phyloP scores from a whole-genome alignment of 1,140 invertebrate genomes.

The Neotoxoptera formosana region DNA sequence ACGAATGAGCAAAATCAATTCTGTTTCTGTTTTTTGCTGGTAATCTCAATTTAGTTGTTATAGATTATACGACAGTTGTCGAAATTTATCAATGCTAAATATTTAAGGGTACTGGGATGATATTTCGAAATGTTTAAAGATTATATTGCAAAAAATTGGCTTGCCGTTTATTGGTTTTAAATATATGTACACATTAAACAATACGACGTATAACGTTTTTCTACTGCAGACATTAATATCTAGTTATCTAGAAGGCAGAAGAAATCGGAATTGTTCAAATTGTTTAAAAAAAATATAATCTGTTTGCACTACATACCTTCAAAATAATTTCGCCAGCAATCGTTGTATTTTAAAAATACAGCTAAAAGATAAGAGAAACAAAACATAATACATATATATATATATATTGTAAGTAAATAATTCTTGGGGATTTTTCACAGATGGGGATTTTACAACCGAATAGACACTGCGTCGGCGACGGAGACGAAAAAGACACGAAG shows the following conservation, averaged over 20 bases:
- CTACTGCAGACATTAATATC: neutral
- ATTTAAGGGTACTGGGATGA: too few relatives aligned
- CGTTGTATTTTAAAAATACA: neutral
- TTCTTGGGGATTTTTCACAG: neutral
- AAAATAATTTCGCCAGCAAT: neutral
- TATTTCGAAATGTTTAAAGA: too few relatives aligned
- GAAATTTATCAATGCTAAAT: too few relatives aligned
- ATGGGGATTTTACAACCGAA: slow-evolving; percentile 58
- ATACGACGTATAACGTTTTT: neutral
- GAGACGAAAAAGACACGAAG: slow-evolving; percentile 59
- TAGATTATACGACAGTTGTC: too few relatives aligned
- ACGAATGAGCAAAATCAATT: neutral
- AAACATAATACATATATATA: neutral
- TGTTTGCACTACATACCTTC: neutral
- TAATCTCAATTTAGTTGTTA: too few relatives aligned
- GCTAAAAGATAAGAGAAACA: neutral
- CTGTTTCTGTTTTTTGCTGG: neutral
- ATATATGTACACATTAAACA: neutral
- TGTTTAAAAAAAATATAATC: neutral
- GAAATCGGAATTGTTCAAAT: neutral
- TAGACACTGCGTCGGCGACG: slow-evolving; percentile 55
- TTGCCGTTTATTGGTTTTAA: neutral
- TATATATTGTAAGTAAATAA: neutral
- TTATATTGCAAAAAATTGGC: too few relatives aligned
- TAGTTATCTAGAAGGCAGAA: neutral